Conservation (phyloP, 2,888 invertebrate species). For the Brachypalpus laphriformis region DNA sequence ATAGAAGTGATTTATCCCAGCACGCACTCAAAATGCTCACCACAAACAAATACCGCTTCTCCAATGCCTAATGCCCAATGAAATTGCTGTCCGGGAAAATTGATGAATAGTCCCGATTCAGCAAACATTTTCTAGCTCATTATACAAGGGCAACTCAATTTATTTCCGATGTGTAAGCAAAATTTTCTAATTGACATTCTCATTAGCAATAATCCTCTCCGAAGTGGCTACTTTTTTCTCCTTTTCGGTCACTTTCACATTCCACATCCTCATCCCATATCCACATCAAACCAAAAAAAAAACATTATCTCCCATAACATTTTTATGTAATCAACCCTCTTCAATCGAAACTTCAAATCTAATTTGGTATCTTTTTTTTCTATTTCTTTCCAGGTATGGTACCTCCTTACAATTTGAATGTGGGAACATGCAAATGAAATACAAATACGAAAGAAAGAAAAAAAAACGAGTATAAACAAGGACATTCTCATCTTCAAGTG, state of each 20-base stretch:
- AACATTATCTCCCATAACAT: background rate
- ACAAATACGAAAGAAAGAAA: background rate
- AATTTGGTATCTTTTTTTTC: slow-evolving; percentile 39
- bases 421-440: slow-evolving; percentile 47
- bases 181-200: slow-evolving; percentile 69
- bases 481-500: slow-evolving; percentile 37
- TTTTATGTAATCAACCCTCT: slow-evolving; percentile 33
- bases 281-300: background rate
- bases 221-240: slow-evolving; percentile 25
- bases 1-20: slow-evolving; percentile 16
- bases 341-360: slow-evolving; percentile 61
- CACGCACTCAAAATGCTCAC: background rate
- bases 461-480: slow-evolving; percentile 18
- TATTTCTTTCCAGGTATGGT: slow-evolving; percentile 65
- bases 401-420: slow-evolving; percentile 39
- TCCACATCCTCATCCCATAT: background rate
- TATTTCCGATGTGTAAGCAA: slow-evolving; percentile 66
- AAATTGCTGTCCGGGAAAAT: slow-evolving; percentile 38
- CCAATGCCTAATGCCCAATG: slow-evolving; percentile 18
- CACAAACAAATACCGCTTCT: background rate
- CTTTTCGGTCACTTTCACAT: slow-evolving; percentile 27
- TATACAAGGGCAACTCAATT: slow-evolving; percentile 60
- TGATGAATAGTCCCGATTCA: slow-evolving; percentile 57
- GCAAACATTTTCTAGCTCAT: slow-evolving; percentile 43
- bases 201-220: slow-evolving; percentile 65